These are phyloP conservation scores for Cryptus armator DNA, from an alignment of 2,888 invertebrate species.

Conservation along the genomic window DNA sequence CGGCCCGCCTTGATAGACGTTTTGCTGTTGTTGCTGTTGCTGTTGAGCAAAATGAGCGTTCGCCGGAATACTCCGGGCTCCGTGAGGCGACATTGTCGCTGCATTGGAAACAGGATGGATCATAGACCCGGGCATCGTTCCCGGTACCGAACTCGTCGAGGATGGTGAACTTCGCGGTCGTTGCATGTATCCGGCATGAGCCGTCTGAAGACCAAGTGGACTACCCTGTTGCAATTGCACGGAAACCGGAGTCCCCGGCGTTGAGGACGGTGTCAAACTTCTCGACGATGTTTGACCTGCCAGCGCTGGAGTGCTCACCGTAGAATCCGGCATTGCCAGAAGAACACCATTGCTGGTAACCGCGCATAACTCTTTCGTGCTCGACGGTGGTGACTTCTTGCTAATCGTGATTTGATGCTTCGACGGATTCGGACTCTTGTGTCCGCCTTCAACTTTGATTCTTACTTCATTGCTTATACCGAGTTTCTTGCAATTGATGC, in stretches of 20 bases:
- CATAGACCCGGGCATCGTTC: slow-evolving; percentile 85
- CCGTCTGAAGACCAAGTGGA: slow-evolving; percentile 86
- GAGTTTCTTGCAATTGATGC: slow-evolving; percentile 86
- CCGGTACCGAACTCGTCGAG: slow-evolving; percentile 88
- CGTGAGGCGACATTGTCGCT: slow-evolving; percentile 79
- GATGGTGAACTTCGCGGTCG: slow-evolving; percentile 90
- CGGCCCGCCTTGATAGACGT: slow-evolving; percentile 78
- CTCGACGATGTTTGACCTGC: slow-evolving; percentile 87
- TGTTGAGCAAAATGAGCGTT: slow-evolving; percentile 78
- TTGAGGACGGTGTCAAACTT: slow-evolving; percentile 88
- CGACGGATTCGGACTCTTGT: slow-evolving; percentile 84
- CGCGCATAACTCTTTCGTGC: slow-evolving; percentile 81
- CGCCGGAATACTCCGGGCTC: slow-evolving; percentile 73
- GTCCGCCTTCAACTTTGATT: slow-evolving; percentile 84
- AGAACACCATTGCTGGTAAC: slow-evolving; percentile 83
- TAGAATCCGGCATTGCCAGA: slow-evolving; percentile 86
- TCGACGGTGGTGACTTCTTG: slow-evolving; percentile 87
- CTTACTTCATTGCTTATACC: slow-evolving; percentile 83
- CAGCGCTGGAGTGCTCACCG: slow-evolving; percentile 83
- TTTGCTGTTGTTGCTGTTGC: slow-evolving; percentile 81
- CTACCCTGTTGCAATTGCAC: slow-evolving; percentile 87
- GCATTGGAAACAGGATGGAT: slow-evolving; percentile 86
- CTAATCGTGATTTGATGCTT: slow-evolving; percentile 84
- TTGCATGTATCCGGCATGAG: slow-evolving; percentile 87
- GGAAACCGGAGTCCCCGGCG: slow-evolving; percentile 88